A percentile compares a stretch with the other conserved stretches of the same genome.
phyloP scores from a whole-genome alignment of 2,113 vertebrate species.

The Montifringilla adamsi region DNA sequence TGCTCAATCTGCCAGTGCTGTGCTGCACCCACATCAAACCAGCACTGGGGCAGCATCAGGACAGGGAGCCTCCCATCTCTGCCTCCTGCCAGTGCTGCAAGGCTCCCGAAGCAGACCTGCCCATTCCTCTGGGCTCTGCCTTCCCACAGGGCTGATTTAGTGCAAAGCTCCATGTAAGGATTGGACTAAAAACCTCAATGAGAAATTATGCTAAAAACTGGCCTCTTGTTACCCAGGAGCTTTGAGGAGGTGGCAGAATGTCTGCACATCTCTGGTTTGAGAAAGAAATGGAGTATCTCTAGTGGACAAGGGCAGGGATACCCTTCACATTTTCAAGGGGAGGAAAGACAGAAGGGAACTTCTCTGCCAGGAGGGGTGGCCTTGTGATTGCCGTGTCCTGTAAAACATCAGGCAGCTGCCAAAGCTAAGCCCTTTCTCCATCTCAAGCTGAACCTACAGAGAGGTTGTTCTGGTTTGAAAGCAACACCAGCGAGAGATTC shows the following conservation, averaged over 20 bases:
- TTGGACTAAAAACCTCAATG: not conserved
- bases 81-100: not conserved
- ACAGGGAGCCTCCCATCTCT: not conserved
- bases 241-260: not conserved
- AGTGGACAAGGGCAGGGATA: not conserved
- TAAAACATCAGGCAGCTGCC: not conserved
- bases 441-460: not conserved
- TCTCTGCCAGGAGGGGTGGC: not conserved
- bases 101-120: rapidly evolving
- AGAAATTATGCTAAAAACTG: not conserved
- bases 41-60: rapidly evolving
- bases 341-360: not conserved
- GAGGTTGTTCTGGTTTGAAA: too few species aligned
- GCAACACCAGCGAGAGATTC: too few species aligned
- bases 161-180: not conserved
- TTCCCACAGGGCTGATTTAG: not conserved
- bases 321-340: not conserved
- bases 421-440: not conserved
- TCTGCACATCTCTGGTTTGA: not conserved
- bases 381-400: not conserved
- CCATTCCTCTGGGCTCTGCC: not conserved
- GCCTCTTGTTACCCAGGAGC: not conserved
- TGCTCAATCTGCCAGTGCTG: rapidly evolving
- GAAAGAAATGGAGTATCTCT: not conserved
- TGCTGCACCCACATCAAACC: not conserved